A percentile compares a stretch with the other conserved stretches of the same genome.
Conservation (phyloP, 2,113 vertebrate genomes). For the Callopanchax toddi region DNA sequence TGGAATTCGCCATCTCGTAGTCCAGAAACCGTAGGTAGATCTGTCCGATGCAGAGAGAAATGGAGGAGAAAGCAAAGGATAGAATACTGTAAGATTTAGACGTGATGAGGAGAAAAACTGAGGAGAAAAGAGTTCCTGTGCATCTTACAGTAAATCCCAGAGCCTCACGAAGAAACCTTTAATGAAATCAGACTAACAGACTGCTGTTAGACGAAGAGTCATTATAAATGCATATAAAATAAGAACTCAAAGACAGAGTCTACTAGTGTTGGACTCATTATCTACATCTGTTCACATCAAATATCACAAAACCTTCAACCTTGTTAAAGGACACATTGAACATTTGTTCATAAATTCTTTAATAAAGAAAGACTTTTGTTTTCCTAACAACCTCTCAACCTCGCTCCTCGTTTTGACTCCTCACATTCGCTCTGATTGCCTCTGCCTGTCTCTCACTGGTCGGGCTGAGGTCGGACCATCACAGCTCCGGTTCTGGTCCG, state of each 20-base stretch:
- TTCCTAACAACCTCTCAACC: slow-evolving; percentile 25
- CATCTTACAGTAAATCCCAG: slow-evolving; percentile 33
- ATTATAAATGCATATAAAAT: slow-evolving; percentile 55
- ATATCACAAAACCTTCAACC: slow-evolving; percentile 42
- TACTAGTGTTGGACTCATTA: slow-evolving; percentile 40
- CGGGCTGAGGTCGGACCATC: slow-evolving; percentile 49
- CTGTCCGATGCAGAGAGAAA: slow-evolving; percentile 71
- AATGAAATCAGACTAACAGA: slow-evolving; percentile 57
- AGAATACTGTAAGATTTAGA: slow-evolving; percentile 7
- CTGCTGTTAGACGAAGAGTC: too few relatives aligned
- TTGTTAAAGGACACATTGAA: slow-evolving; percentile 18
- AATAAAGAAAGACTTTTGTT: too few relatives aligned
- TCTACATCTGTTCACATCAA: slow-evolving; percentile 48
- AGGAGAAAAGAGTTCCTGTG: slow-evolving; percentile 26
- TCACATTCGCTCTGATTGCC: slow-evolving; percentile 29
- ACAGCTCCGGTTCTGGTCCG: slow-evolving; percentile 46
- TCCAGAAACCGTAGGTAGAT: slow-evolving; percentile 98
- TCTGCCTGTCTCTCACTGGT: slow-evolving; percentile 55
- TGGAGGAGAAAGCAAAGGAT: slow-evolving; percentile 7
- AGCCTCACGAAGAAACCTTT: slow-evolving; percentile 35
- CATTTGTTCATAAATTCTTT: neutral
- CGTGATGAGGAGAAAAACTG: slow-evolving; percentile 12
- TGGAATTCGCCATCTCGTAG: slow-evolving; percentile 99
- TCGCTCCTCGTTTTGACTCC: slow-evolving; percentile 42
- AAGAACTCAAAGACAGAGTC: slow-evolving; percentile 34